Base-by-base conservation (phyloP, 2,797 vertebrate species). In the Rhinophrynus dorsalis region DNA sequence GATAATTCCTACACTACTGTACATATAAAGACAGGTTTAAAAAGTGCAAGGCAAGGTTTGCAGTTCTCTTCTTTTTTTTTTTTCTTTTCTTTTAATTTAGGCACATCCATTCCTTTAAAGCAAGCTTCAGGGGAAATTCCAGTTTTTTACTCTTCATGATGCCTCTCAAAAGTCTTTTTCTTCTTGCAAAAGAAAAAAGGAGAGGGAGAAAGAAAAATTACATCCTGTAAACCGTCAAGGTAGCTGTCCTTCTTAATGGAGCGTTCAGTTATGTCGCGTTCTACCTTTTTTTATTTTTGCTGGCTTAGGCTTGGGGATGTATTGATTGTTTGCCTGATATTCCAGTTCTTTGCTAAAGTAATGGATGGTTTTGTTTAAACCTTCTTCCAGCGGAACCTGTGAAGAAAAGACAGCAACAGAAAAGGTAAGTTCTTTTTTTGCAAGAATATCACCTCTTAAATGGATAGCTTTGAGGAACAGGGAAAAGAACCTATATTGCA, bases 291-390 rank as follows among this genome's bases (percentile, higher is more conserved):
- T 99, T 85, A 97, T 97, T 75, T 95, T 94, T 38, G 96, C 96
- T 0, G 95, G 95, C 86, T 98, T 98, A 15, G 97, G 96, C 86
- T 98, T 98, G 79, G 97, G 97, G 84, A 98, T 98, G 84, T 99
- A 99, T 76, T 99, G 96, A 78, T 99, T 98, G 81, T 98, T 98
- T 6, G 95, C 96, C 82, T 99, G 97, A 84, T 97, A 94, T 77
- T 99, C 96, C 1, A 99, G 92, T 66, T 99, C 96, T 80, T 96
- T 90, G 63, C 91, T 95, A 88, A 99, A 99, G 83, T 99, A 99
- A 84, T 98, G 96, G 80, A 99, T 99, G 3, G 97, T 98, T 92
- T 98, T 98, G 82, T 99, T 98, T 77, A 99, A 81, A 21, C 97
- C 97, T 88, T 99, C 97, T 80, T 99, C 96, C 88, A 99, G 68